A percentile compares a stretch with the other conserved stretches of the same genome.
Evolutionary conservation across 2,113 vertebrate genomes (phyloP).

Genomic region (Hemichromis elongatus): DNA sequence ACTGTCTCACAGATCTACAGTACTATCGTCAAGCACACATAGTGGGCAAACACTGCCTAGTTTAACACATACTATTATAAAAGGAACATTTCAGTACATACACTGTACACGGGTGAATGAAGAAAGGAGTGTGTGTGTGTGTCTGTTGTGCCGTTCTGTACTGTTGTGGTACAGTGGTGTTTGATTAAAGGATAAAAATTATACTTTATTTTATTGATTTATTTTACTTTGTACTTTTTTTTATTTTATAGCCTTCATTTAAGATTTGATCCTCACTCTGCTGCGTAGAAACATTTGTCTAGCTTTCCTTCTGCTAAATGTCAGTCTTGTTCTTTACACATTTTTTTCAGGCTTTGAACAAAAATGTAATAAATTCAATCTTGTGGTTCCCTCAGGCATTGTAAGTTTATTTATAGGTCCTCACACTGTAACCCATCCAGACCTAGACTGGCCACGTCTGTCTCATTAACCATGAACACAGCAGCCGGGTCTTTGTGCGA

Average conservation of each 20-base stretch:
- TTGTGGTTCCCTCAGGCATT: conserved; percentile 21
- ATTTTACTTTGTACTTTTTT: background rate
- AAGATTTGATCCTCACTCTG: background rate
- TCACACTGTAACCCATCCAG: conserved; percentile 36
- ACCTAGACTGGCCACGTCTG: conserved; percentile 30
- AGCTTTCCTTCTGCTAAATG: background rate
- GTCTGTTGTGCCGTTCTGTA: background rate
- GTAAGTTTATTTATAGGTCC: conserved; percentile 49
- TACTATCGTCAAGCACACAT: background rate
- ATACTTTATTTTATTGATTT: background rate
- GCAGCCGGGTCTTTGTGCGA: conserved; percentile 2
- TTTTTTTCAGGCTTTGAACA: conserved; percentile 3
- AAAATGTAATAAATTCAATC: conserved; percentile 37
- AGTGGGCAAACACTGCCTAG: background rate
- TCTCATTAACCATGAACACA: conserved; percentile 48
- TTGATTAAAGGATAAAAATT: background rate
- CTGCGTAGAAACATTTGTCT: background rate
- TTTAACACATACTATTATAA: background rate
- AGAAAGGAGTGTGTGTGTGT: background rate
- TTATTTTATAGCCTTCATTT: background rate
- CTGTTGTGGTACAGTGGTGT: background rate
- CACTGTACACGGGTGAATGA: background rate
- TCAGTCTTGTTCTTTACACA: conserved; percentile 5
- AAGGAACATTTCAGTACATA: background rate
- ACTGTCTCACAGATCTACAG: conserved; percentile 56